Evolutionary conservation across 2,797 vertebrate species (phyloP).

Genomic region (Spondyliosoma cantharus): DNA sequence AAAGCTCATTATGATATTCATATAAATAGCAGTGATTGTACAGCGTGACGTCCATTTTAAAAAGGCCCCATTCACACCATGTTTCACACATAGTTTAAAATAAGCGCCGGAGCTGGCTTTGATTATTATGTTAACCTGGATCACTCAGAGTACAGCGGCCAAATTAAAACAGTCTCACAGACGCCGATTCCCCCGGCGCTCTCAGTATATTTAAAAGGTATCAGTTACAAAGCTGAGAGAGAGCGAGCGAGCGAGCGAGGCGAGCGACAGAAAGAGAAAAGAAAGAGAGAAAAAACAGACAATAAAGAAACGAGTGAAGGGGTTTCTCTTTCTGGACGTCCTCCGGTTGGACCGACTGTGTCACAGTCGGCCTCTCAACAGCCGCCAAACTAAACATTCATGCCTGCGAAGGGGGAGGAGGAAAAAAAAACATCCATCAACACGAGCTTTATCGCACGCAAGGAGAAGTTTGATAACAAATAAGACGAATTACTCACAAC

Average conservation of each 20-base stretch:
- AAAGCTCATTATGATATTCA: not conserved
- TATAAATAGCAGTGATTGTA: slow-evolving; percentile 38
- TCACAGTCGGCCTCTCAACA: slow-evolving; percentile 47
- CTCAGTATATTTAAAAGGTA: slow-evolving; percentile 75
- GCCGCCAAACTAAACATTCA: slow-evolving; percentile 71
- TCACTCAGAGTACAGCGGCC: slow-evolving; percentile 67
- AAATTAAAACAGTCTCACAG: slow-evolving; percentile 81
- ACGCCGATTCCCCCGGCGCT: slow-evolving; percentile 66
- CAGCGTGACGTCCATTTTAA: slow-evolving; percentile 41
- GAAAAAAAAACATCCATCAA: slow-evolving; percentile 21
- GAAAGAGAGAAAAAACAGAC: slow-evolving; percentile 41
- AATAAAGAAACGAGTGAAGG: slow-evolving; percentile 36
- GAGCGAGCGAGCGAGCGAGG: slow-evolving; percentile 4
- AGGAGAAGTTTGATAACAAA: slow-evolving; percentile 62
- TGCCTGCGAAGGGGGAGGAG: not conserved
- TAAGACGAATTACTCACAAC: slow-evolving; percentile 66
- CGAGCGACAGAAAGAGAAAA: not conserved
- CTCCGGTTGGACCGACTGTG: slow-evolving; percentile 43
- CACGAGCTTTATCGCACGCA: slow-evolving; percentile 51
- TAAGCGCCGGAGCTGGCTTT: slow-evolving; percentile 69
- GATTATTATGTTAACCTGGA: slow-evolving; percentile 84
- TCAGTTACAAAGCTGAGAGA: slow-evolving; percentile 73
- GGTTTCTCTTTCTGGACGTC: slow-evolving; percentile 24
- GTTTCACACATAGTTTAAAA: slow-evolving; percentile 76
- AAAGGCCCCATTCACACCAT: slow-evolving; percentile 72